A percentile compares a stretch with the other conserved stretches of the same genome.
phyloP scores from a whole-genome alignment of 2,797 vertebrate species.

The Spea hammondii region DNA sequence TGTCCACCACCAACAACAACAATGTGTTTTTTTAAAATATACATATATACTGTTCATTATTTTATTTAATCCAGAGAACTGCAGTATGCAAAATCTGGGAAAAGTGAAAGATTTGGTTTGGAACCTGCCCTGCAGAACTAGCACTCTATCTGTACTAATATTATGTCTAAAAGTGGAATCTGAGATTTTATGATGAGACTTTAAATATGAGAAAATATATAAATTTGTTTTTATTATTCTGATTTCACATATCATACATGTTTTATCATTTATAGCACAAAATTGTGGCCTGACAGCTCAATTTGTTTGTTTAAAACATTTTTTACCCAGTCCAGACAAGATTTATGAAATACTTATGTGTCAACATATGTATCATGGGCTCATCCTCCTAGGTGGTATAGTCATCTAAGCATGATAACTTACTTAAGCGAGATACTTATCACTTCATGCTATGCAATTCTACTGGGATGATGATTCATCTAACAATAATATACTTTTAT shows the following conservation, averaged over 20 bases:
- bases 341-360: neutral
- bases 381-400: constrained; percentile 19
- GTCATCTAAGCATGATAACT: constrained; percentile 24
- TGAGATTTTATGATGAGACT: too few species aligned
- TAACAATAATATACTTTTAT: neutral
- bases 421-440: constrained; percentile 24
- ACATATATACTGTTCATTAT: too few species aligned
- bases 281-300: constrained; percentile 39
- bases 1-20: too few species aligned
- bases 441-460: constrained; percentile 12
- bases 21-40: too few species aligned
- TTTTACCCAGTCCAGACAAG: constrained; percentile 33
- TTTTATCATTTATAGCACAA: constrained; percentile 28
- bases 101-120: too few species aligned
- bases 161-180: too few species aligned
- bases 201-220: too few species aligned
- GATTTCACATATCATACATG: neutral
- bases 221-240: too few species aligned
- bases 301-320: constrained; percentile 18
- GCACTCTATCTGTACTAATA: too few species aligned
- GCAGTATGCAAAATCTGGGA: too few species aligned
- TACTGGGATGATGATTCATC: neutral
- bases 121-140: too few species aligned
- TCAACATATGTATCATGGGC: constrained; percentile 21
- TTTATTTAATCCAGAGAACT: too few species aligned